Base-by-base conservation (phyloP, 2,797 vertebrate genomes). In the Tragelaphus eurycerus region DNA sequence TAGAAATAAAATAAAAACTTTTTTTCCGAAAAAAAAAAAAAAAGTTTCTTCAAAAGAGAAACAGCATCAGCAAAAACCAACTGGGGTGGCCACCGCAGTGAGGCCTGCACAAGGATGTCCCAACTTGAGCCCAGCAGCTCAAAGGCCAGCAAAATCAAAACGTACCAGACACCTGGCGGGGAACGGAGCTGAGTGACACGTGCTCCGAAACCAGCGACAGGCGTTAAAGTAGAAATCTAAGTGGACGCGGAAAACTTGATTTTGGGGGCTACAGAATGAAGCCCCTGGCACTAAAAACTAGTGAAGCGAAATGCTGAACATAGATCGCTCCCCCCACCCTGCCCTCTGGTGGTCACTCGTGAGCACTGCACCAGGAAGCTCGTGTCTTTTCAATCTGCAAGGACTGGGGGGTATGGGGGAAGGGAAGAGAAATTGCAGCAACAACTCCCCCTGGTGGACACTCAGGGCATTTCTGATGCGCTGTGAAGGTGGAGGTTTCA, bases 261-360 rank as follows among this genome's bases (percentile, higher is more conserved):
- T 54, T 54, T 2, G 16, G 43, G 79, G n/a, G 4, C 19, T 55
- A 48, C 48, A 48, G 14, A n/a, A 60, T 7, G 60, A 54, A 93
- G 50, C 13, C 15, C 11, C 9, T 6, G 27, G 25, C 29, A 15
- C 13, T 50, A 55, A 90, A 88, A 82, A 50, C 34, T 4, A 29
- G 31, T 29, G 60, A 90, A 31, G 57, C 4, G 1, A 12, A 14
- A 27, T 0, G 6, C 7, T 57, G 43, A 74, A 76, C 21, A 0
- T 0, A 8, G 48, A 10, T 6, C 5, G 0, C 31, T 4, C 57
- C 95, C 57, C 95, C 34, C 34, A 38, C 21, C 21, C 62, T 93
- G 76, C 82, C 90, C 92, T 38, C 96, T 97, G n/a, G 62, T 96
- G 97, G 93, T 52, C 71, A 17, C 27, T 38, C 43, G n/a, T 55